A percentile compares a stretch with the other conserved stretches of the same genome.
phyloP scores from a whole-genome alignment of 2,113 vertebrate species.

The Anas platyrhynchos region DNA sequence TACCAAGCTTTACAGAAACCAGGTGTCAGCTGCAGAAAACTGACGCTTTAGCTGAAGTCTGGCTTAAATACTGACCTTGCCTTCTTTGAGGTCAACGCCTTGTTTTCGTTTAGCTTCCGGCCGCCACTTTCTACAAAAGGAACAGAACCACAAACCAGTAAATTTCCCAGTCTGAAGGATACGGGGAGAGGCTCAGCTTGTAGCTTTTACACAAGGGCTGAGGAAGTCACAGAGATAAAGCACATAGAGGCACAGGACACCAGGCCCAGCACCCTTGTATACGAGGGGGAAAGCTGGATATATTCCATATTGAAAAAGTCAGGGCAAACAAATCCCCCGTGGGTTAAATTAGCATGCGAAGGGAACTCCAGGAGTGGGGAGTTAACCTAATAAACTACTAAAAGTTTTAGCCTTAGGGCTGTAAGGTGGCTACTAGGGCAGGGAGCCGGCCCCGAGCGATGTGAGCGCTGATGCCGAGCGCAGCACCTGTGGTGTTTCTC shows the following conservation, averaged over 20 bases:
- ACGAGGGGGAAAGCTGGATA: rapidly evolving
- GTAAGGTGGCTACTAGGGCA: rapidly evolving
- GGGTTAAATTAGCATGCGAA: background rate
- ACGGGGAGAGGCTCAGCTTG: background rate
- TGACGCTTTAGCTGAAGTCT: background rate
- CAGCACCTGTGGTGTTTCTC: conserved; percentile 93
- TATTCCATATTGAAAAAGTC: background rate
- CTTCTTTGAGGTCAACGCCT: conserved; percentile 93
- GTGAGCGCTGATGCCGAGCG: rapidly evolving
- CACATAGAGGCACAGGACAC: background rate
- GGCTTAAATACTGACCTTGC: conserved; percentile 83
- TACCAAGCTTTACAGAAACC: background rate
- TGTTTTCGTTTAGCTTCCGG: conserved; percentile 96
- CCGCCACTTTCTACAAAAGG: conserved; percentile 89
- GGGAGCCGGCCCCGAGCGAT: background rate
- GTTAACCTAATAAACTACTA: background rate
- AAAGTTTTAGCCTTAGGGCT: background rate
- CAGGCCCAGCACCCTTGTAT: rapidly evolving
- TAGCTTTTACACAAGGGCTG: background rate
- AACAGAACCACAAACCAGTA: background rate
- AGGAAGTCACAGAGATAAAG: background rate
- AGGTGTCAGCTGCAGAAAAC: background rate
- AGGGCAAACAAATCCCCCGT: background rate
- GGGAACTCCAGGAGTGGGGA: background rate
- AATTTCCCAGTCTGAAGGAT: background rate